phyloP scores from a whole-genome alignment of 2,113 vertebrate species.

The Callipepla californica region DNA sequence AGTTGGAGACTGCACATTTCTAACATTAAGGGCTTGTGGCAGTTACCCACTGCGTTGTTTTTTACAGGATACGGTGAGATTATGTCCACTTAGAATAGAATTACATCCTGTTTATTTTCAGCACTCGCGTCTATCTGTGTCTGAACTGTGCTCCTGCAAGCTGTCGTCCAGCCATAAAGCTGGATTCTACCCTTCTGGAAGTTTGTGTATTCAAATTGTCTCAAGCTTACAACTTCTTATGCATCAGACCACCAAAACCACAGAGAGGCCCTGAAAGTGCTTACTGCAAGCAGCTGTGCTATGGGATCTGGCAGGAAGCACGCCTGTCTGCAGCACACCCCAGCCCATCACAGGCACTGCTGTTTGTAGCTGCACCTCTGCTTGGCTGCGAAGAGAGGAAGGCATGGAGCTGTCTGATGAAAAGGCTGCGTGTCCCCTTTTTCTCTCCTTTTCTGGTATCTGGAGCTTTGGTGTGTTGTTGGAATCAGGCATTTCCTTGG shows the following conservation, averaged over 20 bases:
- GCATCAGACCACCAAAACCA: not conserved
- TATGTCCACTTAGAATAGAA: not conserved
- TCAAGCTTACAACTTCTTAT: rapidly evolving
- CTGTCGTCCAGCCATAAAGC: not conserved
- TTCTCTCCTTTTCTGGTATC: not conserved
- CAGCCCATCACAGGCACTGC: not conserved
- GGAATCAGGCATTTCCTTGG: not conserved
- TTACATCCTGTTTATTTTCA: not conserved
- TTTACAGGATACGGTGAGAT: not conserved
- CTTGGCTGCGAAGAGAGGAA: not conserved
- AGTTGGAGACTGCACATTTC: not conserved
- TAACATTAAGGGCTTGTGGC: not conserved
- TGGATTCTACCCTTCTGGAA: not conserved
- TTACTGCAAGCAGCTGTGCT: rapidly evolving
- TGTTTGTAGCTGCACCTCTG: not conserved
- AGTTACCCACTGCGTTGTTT: not conserved
- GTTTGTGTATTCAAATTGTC: not conserved
- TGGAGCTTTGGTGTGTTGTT: not conserved
- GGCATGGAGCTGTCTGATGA: not conserved
- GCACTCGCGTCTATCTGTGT: not conserved
- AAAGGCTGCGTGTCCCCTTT: not conserved
- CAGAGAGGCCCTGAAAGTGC: not conserved
- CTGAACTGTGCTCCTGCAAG: not conserved
- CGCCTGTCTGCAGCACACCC: not conserved
- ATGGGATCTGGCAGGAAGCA: not conserved